phyloP scores from a whole-genome alignment of 2,888 invertebrate genomes.

The Drosophila tanythrix region DNA sequence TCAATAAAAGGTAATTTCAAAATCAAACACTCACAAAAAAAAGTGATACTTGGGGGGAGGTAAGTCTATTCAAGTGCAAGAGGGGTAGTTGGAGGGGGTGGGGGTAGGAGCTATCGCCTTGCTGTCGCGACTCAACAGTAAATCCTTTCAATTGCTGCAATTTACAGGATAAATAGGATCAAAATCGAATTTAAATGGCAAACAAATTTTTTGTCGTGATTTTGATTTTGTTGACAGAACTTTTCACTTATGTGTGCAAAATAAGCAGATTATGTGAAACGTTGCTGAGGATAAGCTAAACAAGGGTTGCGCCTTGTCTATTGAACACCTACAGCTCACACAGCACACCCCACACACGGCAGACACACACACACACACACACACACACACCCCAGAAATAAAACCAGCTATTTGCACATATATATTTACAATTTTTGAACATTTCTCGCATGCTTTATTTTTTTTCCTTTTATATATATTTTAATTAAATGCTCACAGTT shows the following conservation, averaged over 20 bases:
- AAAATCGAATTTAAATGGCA: slow-evolving; percentile 84
- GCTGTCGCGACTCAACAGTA: slow-evolving; percentile 50
- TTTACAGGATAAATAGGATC: slow-evolving; percentile 83
- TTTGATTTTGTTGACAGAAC: slow-evolving; percentile 81
- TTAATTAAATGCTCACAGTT: slow-evolving; percentile 68
- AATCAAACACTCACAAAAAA: slow-evolving; percentile 72
- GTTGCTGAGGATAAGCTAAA: slow-evolving; percentile 47
- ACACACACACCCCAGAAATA: background rate
- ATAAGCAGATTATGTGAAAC: slow-evolving; percentile 74
- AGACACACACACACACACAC: slow-evolving; percentile 4
- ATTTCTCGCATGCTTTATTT: slow-evolving; percentile 6
- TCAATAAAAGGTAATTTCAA: slow-evolving; percentile 81
- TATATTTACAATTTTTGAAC: slow-evolving; percentile 2
- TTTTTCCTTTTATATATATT: slow-evolving; percentile 34
- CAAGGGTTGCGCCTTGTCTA: slow-evolving; percentile 61
- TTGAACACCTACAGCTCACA: slow-evolving; percentile 57
- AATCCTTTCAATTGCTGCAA: slow-evolving; percentile 84
- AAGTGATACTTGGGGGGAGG: background rate
- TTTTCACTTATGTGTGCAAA: slow-evolving; percentile 81
- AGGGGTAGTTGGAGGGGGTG: no score
- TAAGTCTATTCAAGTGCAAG: slow-evolving; percentile 11
- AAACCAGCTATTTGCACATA: slow-evolving; percentile 32
- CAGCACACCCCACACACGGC: slow-evolving; percentile 11
- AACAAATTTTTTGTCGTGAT: slow-evolving; percentile 80
- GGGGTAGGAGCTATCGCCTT: slow-evolving; percentile 4